A percentile compares a stretch with the other conserved stretches of the same genome.
Evolutionary conservation across 2,113 vertebrate species (phyloP).

Genomic region (Anhinga rufa): DNA sequence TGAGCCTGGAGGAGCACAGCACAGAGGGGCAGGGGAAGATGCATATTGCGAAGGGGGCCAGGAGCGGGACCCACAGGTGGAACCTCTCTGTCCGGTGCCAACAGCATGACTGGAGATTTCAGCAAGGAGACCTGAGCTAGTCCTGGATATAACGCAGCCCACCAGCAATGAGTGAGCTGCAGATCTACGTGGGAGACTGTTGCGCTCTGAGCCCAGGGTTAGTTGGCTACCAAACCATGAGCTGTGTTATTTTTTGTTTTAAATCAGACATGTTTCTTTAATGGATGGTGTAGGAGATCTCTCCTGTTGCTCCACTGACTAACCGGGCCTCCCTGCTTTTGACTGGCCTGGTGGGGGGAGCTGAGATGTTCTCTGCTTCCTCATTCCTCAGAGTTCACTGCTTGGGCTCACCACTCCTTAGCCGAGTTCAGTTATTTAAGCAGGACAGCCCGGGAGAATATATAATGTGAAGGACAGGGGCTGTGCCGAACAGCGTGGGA

Average conservation of each 20-base stretch:
- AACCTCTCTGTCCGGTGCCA: not conserved
- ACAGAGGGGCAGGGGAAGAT: not conserved
- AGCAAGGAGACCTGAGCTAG: not conserved
- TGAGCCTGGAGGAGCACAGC: not conserved
- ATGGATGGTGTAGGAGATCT: not conserved
- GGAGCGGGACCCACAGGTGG: rapidly evolving
- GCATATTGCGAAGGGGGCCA: rapidly evolving
- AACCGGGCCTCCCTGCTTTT: not conserved
- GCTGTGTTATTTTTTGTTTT: not conserved
- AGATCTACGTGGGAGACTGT: not conserved
- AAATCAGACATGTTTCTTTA: not conserved
- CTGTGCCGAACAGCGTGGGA: not conserved
- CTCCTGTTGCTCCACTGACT: not conserved
- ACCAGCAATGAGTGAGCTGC: not conserved
- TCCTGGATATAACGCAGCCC: not conserved
- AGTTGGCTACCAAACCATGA: not conserved
- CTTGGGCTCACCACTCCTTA: not conserved
- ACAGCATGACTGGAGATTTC: not conserved
- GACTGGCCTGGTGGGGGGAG: not conserved
- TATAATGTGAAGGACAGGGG: not conserved
- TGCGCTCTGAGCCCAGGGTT: not conserved
- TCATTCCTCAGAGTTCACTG: constrained; percentile 17
- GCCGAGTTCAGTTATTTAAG: constrained; percentile 30
- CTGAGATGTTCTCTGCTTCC: not conserved
- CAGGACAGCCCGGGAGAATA: not conserved